Percentiles rank a stretch among this genome's conserved stretches.
phyloP scores from a whole-genome alignment of 2,797 vertebrate genomes.

The Buphagus erythrorhynchus region DNA sequence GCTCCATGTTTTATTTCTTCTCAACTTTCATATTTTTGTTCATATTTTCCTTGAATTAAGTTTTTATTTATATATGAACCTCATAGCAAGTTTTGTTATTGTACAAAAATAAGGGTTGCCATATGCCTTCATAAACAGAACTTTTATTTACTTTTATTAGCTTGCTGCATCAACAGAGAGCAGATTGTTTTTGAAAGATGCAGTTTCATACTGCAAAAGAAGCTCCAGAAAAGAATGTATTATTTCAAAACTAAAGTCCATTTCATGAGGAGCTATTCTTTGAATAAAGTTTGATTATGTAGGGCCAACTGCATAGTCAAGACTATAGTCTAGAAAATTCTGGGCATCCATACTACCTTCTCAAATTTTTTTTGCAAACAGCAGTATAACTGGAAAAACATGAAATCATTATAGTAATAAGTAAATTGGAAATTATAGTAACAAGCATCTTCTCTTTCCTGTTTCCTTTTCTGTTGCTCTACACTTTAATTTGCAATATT shows the following conservation, averaged over 20 bases:
- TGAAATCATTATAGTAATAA: background rate
- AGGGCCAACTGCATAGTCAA: background rate
- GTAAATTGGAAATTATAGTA: background rate
- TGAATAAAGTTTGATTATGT: background rate
- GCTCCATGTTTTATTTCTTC: slow-evolving; percentile 2
- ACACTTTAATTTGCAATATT: background rate
- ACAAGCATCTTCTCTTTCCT: background rate
- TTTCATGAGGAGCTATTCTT: background rate
- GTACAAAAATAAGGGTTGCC: background rate
- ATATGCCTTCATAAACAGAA: slow-evolving; percentile 33
- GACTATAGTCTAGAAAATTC: background rate
- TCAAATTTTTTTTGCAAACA: background rate
- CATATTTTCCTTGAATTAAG: background rate
- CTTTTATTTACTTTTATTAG: slow-evolving; percentile 52
- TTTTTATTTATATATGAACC: slow-evolving; percentile 32
- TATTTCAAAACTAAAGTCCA: background rate
- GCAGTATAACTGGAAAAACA: background rate
- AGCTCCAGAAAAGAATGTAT: background rate
- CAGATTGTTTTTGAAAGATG: slow-evolving; percentile 13
- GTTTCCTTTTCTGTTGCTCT: background rate
- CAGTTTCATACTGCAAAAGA: background rate
- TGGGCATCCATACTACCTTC: background rate
- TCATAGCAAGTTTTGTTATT: background rate
- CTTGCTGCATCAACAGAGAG: slow-evolving; percentile 13
- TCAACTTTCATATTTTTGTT: too few species aligned